phyloP scores from a whole-genome alignment of 2,888 invertebrate genomes.

The Drosophila atripex region DNA sequence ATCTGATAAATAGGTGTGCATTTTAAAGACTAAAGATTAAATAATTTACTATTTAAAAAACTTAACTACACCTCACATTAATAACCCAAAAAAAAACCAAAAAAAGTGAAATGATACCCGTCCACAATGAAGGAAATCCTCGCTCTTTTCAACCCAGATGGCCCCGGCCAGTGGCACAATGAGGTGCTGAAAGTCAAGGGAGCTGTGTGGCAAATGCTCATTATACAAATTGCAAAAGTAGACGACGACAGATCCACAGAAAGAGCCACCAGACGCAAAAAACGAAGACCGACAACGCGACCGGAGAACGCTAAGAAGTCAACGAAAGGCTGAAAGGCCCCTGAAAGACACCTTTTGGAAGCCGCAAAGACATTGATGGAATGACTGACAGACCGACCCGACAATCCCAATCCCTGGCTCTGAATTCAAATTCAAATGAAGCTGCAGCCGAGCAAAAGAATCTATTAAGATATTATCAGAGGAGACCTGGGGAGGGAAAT shows the following conservation, averaged over 20 bases:
- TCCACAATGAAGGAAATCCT: neutral
- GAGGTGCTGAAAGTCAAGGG: constrained; percentile 77
- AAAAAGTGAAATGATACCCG: neutral
- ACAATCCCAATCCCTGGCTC: constrained; percentile 13
- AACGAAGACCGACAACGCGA: neutral
- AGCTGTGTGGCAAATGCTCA: constrained; percentile 61
- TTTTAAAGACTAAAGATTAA: too few species aligned
- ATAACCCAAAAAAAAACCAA: constrained; percentile 17
- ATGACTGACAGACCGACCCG: constrained; percentile 35
- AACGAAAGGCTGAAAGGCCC: constrained; percentile 11
- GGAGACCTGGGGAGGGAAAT: constrained; percentile 42
- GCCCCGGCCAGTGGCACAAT: constrained; percentile 39
- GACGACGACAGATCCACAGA: constrained; percentile 26
- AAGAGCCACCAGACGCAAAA: constrained; percentile 6
- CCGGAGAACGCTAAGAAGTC: constrained; percentile 22
- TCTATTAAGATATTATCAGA: constrained; percentile 78
- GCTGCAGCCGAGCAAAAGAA: constrained; percentile 68
- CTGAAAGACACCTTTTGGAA: constrained; percentile 23
- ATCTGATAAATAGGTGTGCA: too few species aligned
- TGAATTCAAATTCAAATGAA: constrained; percentile 74
- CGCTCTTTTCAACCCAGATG: constrained; percentile 19
- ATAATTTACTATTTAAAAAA: too few species aligned
- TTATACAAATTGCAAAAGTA: constrained; percentile 73
- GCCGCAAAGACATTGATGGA: constrained; percentile 40
- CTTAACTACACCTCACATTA: constrained; percentile 8